Conservation (phyloP, 2,888 invertebrate genomes). For the Pristionchus arcanus region DNA sequence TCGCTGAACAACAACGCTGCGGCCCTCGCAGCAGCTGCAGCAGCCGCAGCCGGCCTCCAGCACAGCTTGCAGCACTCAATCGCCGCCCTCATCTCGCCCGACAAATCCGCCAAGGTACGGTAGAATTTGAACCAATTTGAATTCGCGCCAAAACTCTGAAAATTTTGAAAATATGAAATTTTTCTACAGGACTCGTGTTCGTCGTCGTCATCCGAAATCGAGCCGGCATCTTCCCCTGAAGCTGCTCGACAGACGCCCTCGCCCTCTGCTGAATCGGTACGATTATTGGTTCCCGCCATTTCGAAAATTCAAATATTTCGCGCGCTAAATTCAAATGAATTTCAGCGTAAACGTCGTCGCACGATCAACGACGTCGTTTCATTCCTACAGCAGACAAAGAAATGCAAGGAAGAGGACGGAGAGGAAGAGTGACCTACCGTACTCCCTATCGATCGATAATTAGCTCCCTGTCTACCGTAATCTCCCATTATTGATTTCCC, state of each 20-base stretch:
- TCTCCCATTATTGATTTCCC: slow-evolving; percentile 11
- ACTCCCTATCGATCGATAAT: slow-evolving; percentile 37
- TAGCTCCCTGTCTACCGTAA: background rate
- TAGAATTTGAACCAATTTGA: background rate
- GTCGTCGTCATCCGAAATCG: slow-evolving; percentile 21
- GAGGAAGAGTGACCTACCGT: slow-evolving; percentile 41
- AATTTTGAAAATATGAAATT: background rate
- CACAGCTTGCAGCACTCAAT: slow-evolving; percentile 30
- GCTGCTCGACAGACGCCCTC: slow-evolving; percentile 23
- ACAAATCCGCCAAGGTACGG: slow-evolving; percentile 42
- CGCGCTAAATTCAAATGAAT: slow-evolving; percentile 19
- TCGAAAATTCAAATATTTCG: background rate
- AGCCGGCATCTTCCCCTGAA: slow-evolving; percentile 17
- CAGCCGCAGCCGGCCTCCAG: background rate
- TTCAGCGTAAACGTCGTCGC: slow-evolving; percentile 53
- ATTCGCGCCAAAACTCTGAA: background rate
- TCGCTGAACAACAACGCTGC: slow-evolving; percentile 17
- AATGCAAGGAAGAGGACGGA: slow-evolving; percentile 8
- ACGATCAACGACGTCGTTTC: slow-evolving; percentile 55
- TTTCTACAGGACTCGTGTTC: slow-evolving; percentile 44
- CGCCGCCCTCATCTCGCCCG: slow-evolving; percentile 45
- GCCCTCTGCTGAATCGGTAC: slow-evolving; percentile 3
- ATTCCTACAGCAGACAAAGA: slow-evolving; percentile 41
- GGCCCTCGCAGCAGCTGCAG: background rate
- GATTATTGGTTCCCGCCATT: background rate